These are phyloP conservation scores for Guaruba guarouba DNA, from an alignment of 2,113 vertebrate genomes.

Conservation along the genomic window DNA sequence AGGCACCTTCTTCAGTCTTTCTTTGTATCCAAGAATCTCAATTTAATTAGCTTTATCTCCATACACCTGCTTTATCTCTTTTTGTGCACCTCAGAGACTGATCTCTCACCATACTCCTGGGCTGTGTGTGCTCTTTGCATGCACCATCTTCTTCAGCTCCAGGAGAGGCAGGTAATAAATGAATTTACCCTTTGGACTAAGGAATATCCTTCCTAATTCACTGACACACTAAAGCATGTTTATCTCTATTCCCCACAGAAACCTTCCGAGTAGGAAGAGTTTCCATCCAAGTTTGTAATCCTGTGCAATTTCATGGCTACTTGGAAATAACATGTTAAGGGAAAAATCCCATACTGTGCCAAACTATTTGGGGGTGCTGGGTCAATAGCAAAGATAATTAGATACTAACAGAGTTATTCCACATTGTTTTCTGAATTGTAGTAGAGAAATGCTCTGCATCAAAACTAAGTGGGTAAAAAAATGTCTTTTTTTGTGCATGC, in stretches of 20 bases:
- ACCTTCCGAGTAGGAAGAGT: not conserved
- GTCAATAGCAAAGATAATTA: slow-evolving; percentile 31
- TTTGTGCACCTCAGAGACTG: not conserved
- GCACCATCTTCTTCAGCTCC: not conserved
- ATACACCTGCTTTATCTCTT: not conserved
- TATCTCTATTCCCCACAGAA: not conserved
- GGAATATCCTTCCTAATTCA: not conserved
- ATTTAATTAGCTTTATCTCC: not conserved
- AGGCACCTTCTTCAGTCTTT: not conserved
- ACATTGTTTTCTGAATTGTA: not conserved
- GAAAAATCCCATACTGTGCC: not conserved
- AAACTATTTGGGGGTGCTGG: not conserved
- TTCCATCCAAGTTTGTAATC: not conserved
- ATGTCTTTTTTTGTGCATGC: not conserved
- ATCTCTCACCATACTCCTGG: not conserved
- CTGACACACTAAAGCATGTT: not conserved
- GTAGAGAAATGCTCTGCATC: not conserved
- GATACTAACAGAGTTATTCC: not conserved
- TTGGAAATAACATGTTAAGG: not conserved
- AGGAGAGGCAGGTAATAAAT: not conserved
- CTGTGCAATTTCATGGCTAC: not conserved
- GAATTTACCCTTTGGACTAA: not conserved
- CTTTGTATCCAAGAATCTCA: not conserved
- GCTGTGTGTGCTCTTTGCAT: not conserved
- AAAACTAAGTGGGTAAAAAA: not conserved